A percentile compares a stretch with the other conserved stretches of the same genome.
Conservation (phyloP, 2,888 invertebrate species). For the Malthinus seriepunctatus region DNA sequence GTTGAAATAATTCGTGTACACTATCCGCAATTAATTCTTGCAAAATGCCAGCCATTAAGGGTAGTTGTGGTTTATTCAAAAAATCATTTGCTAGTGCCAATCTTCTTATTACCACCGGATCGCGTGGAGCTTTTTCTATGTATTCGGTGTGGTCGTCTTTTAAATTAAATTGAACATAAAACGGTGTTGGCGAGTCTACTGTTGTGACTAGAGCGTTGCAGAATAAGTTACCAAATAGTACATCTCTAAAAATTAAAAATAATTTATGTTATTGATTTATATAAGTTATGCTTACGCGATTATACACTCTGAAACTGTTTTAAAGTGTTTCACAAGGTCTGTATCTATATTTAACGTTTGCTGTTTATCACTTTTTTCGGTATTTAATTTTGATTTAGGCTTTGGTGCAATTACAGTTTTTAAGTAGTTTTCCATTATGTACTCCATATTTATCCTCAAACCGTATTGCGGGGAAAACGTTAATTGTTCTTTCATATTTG, state of each 20-base stretch:
- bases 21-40: constrained; percentile 41
- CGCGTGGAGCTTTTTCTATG: constrained; percentile 12
- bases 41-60: constrained; percentile 38
- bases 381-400: background rate
- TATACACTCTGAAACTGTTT: constrained; percentile 3
- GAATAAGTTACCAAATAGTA: constrained; percentile 46
- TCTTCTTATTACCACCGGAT: background rate
- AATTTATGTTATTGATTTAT: background rate
- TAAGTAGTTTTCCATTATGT: constrained; percentile 10
- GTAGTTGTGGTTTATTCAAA: constrained; percentile 36
- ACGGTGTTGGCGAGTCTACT: constrained; percentile 32
- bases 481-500: constrained; percentile 41
- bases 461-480: constrained; percentile 41
- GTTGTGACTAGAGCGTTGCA: constrained; percentile 32
- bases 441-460: constrained; percentile 32
- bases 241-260: constrained; percentile 45
- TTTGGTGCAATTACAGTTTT: background rate
- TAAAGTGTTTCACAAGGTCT: constrained; percentile 2
- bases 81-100: constrained; percentile 32
- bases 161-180: constrained; percentile 43
- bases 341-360: background rate
- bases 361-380: background rate
- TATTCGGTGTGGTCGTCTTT: constrained; percentile 19
- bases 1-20: constrained; percentile 38
- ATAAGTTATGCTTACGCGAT: constrained; percentile 10